phyloP scores from a whole-genome alignment of 2,113 vertebrate genomes.

The Mungos mungo region DNA sequence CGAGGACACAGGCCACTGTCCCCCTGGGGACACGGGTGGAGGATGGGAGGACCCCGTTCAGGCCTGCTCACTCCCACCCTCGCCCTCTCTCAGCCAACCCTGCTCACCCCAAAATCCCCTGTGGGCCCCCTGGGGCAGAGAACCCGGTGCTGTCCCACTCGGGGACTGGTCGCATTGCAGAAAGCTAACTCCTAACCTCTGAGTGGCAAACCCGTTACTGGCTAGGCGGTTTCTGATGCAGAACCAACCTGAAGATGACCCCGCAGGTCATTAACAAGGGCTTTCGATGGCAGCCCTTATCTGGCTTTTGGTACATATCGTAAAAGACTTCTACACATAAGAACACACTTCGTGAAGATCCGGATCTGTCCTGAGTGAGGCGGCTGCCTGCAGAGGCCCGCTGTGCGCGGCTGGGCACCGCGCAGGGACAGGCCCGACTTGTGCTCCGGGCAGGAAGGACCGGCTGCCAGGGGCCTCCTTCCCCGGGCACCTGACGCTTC shows the following conservation, averaged over 20 bases:
- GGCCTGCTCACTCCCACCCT: too few relatives aligned
- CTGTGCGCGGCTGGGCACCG: too few relatives aligned
- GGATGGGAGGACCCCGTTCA: not conserved
- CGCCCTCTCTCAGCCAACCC: too few relatives aligned
- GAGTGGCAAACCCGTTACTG: fast-evolving
- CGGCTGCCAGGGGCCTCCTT: not conserved
- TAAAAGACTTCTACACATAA: not conserved
- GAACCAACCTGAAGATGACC: not conserved
- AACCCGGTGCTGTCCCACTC: fast-evolving
- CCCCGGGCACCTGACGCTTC: not conserved
- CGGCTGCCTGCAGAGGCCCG: not conserved
- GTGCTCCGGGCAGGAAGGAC: not conserved
- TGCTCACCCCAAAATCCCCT: not conserved
- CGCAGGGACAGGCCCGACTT: not conserved
- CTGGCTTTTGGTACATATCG: fast-evolving
- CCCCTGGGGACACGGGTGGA: fast-evolving
- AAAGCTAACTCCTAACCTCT: too few relatives aligned
- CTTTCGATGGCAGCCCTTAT: not conserved
- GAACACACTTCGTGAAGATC: not conserved
- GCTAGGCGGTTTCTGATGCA: not conserved
- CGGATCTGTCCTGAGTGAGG: not conserved
- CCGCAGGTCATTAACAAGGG: too few relatives aligned
- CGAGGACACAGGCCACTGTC: too few relatives aligned
- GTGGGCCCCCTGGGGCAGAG: not conserved
- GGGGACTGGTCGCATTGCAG: not conserved